phyloP scores from a whole-genome alignment of 2,113 vertebrate genomes.

The Thunnus maccoyii region DNA sequence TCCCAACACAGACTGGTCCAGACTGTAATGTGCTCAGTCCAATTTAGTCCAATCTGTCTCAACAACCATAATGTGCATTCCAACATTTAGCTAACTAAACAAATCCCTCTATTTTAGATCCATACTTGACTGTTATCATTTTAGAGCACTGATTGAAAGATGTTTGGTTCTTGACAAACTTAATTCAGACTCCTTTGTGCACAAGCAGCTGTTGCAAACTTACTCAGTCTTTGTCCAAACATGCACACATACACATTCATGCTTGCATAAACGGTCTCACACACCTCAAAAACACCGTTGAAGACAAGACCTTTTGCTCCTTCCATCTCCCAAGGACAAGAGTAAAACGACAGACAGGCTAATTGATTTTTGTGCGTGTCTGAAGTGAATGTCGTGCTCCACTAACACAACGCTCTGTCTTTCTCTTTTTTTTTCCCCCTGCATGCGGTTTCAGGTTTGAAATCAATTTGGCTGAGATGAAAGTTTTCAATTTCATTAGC shows the following conservation, averaged over 20 bases:
- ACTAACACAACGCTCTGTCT: constrained; percentile 33
- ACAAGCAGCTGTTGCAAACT: background rate
- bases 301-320: constrained; percentile 20
- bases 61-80: background rate
- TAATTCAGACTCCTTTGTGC: background rate
- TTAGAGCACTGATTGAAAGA: background rate
- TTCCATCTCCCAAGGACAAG: constrained; percentile 43
- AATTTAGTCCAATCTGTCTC: background rate
- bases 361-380: constrained; percentile 61
- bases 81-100: background rate
- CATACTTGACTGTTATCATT: background rate
- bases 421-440: background rate
- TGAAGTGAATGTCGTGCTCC: constrained; percentile 59
- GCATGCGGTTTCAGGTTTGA: constrained; percentile 73
- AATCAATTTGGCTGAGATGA: constrained; percentile 86
- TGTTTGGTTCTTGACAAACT: background rate
- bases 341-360: constrained; percentile 46
- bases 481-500: constrained; percentile 88
- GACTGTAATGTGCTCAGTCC: no score
- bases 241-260: background rate
- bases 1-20: no score
- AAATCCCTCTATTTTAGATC: constrained; percentile 15
- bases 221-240: background rate
- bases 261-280: constrained; percentile 9
- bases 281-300: constrained; percentile 2